These are phyloP conservation scores for Cottus gobio DNA, from an alignment of 2,113 vertebrate genomes.

Conservation along the genomic window DNA sequence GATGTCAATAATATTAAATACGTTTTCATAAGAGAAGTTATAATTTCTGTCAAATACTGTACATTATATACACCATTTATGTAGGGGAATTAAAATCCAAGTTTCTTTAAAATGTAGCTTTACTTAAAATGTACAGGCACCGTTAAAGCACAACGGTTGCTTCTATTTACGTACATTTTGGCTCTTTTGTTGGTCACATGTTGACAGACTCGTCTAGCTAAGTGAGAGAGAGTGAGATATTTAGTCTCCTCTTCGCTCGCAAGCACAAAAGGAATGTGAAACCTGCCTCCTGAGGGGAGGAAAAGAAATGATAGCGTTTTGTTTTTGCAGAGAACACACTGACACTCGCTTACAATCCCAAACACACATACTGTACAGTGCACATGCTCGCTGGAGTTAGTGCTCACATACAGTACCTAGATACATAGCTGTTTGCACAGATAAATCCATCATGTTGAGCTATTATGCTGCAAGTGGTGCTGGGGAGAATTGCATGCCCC, in stretches of 20 bases:
- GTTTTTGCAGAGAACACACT: conserved; percentile 46
- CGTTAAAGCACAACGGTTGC: conserved; percentile 10
- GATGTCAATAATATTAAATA: background rate
- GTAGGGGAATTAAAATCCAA: background rate
- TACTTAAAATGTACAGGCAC: background rate
- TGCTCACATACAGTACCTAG: conserved; percentile 49
- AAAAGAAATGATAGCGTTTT: conserved; percentile 24
- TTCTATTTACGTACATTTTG: conserved; percentile 17
- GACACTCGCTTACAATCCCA: conserved; percentile 30
- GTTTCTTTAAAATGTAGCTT: background rate
- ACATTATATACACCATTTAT: background rate
- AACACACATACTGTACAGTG: conserved; percentile 11
- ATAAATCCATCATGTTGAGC: conserved; percentile 79
- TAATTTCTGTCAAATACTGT: background rate
- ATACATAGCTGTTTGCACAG: conserved; percentile 54
- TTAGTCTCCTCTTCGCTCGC: conserved; percentile 38
- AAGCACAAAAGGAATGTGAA: conserved; percentile 44
- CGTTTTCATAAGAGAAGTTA: background rate
- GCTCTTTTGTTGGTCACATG: conserved; percentile 4
- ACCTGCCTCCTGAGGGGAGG: conserved; percentile 14
- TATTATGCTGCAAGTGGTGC: conserved; percentile 67
- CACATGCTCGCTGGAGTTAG: conserved; percentile 38
- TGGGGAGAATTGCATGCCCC: conserved; percentile 63
- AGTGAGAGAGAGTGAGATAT: conserved; percentile 45
- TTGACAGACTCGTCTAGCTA: conserved; percentile 36